Percentiles rank a stretch among this genome's conserved stretches.
Evolutionary conservation across 2,797 vertebrate species (phyloP).

Genomic region (Gouania willdenowi): DNA sequence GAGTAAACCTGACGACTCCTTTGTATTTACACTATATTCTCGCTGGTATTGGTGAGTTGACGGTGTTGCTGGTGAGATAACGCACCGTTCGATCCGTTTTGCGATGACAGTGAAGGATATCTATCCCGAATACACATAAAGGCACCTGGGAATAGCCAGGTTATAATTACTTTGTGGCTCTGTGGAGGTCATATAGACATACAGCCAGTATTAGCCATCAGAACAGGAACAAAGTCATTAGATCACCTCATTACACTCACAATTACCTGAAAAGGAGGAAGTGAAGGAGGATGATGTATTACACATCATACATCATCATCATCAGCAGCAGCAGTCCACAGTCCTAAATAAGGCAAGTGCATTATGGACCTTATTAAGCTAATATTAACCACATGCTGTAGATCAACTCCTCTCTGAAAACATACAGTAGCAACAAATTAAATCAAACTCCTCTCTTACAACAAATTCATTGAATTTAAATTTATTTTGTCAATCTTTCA

Average conservation of each 20-base stretch:
- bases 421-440: no score
- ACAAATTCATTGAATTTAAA: no score
- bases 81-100: constrained; percentile 7
- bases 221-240: constrained; percentile 55
- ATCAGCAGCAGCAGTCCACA: no score
- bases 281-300: constrained; percentile 38
- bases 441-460: no score
- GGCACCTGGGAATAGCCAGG: constrained; percentile 38
- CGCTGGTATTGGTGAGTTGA: background rate
- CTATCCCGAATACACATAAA: constrained; percentile 16
- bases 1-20: no score
- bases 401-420: no score
- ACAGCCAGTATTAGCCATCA: constrained; percentile 38
- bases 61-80: constrained; percentile 11
- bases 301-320: constrained; percentile 35
- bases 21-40: no score
- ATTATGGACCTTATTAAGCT: no score
- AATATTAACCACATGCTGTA: no score
- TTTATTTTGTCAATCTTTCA: no score
- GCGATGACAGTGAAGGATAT: constrained; percentile 10
- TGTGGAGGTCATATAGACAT: constrained; percentile 26
- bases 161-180: constrained; percentile 45
- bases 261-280: constrained; percentile 49
- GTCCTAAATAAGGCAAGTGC: constrained; percentile 12
- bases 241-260: constrained; percentile 58